Evolutionary conservation across 1,140 invertebrate genomes (phyloP).

Genomic region (Muscidifurax raptorellus): DNA sequence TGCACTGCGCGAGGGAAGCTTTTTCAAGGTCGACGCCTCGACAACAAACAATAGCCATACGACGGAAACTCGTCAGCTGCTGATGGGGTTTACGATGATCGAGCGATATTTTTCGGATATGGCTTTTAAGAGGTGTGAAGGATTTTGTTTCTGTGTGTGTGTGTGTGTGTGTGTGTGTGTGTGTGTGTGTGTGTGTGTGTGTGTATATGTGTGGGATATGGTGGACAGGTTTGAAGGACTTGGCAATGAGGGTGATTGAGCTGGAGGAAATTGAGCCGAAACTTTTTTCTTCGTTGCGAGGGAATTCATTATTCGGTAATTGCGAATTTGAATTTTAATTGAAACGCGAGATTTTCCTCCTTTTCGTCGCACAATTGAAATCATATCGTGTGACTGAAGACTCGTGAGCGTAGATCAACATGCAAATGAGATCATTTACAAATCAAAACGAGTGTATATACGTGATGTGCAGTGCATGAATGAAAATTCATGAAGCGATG

Average conservation of each 20-base stretch:
- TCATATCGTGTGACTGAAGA: neutral
- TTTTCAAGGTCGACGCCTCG: conserved; percentile 33
- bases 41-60: conserved; percentile 27
- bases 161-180: too few species aligned
- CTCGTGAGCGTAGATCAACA: neutral
- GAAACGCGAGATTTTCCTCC: neutral
- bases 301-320: too few species aligned
- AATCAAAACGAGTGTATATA: conserved; percentile 9
- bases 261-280: neutral
- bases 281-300: neutral
- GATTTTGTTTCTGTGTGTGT: too few species aligned
- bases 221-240: too few species aligned
- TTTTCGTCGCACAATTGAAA: conserved; percentile 7
- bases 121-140: neutral
- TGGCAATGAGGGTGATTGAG: neutral
- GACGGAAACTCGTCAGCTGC: neutral
- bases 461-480: neutral
- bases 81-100: neutral
- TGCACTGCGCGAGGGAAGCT: neutral
- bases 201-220: too few species aligned
- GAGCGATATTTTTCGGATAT: neutral
- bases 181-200: too few species aligned
- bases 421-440: conserved; percentile 11
- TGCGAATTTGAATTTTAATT: neutral
- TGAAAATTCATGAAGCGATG: conserved; percentile 35